Conservation (phyloP, 2,888 invertebrate species). For the Leucania comma region DNA sequence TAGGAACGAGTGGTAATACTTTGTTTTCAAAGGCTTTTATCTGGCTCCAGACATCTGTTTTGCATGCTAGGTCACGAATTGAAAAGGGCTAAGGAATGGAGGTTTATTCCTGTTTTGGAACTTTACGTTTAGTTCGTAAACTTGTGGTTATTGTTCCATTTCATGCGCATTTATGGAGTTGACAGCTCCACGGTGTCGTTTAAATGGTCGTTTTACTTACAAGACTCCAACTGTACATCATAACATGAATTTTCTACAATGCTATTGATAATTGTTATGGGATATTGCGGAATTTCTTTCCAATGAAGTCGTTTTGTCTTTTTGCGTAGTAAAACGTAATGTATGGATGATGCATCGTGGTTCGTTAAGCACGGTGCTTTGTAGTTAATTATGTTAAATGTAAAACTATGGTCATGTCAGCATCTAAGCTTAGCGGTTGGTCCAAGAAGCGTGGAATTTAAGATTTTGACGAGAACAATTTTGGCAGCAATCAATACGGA, state of each 20-base stretch:
- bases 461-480: not conserved
- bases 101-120: slow-evolving; percentile 72
- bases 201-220: slow-evolving; percentile 63
- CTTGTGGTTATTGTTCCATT: slow-evolving; percentile 69
- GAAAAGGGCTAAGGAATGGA: slow-evolving; percentile 71
- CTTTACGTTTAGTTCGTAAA: slow-evolving; percentile 68
- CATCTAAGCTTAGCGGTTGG: not conserved
- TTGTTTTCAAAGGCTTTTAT: slow-evolving; percentile 68
- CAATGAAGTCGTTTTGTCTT: slow-evolving; percentile 58
- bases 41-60: slow-evolving; percentile 67
- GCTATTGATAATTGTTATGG: slow-evolving; percentile 66
- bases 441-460: not conserved
- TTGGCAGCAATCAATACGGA: not conserved
- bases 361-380: slow-evolving; percentile 32
- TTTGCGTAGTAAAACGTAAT: slow-evolving; percentile 58
- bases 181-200: slow-evolving; percentile 68
- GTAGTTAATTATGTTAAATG: slow-evolving; percentile 34
- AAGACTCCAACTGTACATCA: slow-evolving; percentile 68
- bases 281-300: slow-evolving; percentile 61
- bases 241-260: slow-evolving; percentile 64
- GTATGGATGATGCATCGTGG: slow-evolving; percentile 51
- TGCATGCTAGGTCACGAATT: slow-evolving; percentile 80
- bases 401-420: not conserved
- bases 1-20: slow-evolving; percentile 64
- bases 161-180: slow-evolving; percentile 70